phyloP scores from a whole-genome alignment of 2,888 invertebrate species.

The Acanthoscelides obtectus region DNA sequence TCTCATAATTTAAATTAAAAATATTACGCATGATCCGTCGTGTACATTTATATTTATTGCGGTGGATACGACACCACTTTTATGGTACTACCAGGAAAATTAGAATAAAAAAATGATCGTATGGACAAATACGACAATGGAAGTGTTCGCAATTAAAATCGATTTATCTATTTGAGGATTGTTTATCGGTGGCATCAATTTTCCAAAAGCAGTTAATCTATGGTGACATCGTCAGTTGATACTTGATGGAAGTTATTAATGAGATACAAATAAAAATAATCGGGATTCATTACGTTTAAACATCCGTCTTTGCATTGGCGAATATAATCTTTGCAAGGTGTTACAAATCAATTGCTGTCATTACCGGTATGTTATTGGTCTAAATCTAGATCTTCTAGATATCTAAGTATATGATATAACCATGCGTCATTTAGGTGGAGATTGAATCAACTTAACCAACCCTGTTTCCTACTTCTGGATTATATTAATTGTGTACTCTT shows the following conservation, averaged over 20 bases:
- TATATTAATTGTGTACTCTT: too few species aligned
- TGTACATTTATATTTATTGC: conserved; percentile 4
- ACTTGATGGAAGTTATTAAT: neutral
- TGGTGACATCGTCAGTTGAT: neutral
- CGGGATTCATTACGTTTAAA: neutral
- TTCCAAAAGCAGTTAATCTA: neutral
- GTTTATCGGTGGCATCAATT: neutral
- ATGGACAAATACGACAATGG: conserved; percentile 15
- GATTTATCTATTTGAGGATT: neutral
- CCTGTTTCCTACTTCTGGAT: too few species aligned
- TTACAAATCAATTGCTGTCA: too few species aligned
- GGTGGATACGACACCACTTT: conserved; percentile 13
- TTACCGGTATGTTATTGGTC: too few species aligned
- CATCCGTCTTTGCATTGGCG: neutral
- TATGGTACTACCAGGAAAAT: conserved; percentile 24
- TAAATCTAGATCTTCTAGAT: too few species aligned
- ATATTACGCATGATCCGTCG: conserved; percentile 24
- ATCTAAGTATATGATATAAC: too few species aligned
- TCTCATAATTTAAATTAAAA: conserved; percentile 24
- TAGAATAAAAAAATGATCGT: conserved; percentile 17
- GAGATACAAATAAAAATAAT: neutral
- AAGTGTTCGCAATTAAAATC: conserved; percentile 15
- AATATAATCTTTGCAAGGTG: too few species aligned
- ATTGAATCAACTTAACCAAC: too few species aligned
- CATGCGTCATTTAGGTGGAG: too few species aligned